These are phyloP conservation scores for Apostichopus californicus DNA, from an alignment of 35 echinoderm and acorn worm species.

Conservation along the genomic window DNA sequence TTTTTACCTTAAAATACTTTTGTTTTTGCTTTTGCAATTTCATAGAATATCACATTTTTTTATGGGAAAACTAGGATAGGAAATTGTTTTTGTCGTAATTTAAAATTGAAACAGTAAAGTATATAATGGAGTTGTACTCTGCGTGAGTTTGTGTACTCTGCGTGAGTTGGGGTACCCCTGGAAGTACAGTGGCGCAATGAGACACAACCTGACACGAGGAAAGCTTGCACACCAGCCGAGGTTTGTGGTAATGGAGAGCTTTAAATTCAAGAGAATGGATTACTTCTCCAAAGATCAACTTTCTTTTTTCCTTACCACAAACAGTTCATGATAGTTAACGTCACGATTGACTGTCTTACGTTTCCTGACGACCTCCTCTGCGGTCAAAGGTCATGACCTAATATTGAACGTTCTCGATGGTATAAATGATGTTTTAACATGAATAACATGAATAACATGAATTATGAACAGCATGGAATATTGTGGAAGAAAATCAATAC, in stretches of 20 bases:
- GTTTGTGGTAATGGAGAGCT: no score
- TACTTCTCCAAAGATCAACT: not conserved
- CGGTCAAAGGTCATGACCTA: not conserved
- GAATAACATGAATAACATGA: conserved; percentile 4
- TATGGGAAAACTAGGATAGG: no score
- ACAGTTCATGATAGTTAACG: not conserved
- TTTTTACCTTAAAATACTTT: not conserved
- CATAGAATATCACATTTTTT: not conserved
- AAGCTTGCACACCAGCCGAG: no score
- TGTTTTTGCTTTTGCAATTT: not conserved
- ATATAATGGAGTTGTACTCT: no score
- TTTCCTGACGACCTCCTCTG: not conserved
- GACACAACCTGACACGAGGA: no score
- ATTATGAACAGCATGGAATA: not conserved
- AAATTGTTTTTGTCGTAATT: no score
- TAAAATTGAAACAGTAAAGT: no score
- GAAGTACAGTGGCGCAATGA: not conserved
- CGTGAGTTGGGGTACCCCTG: not conserved
- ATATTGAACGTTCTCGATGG: not conserved
- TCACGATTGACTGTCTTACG: not conserved
- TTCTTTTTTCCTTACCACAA: not conserved
- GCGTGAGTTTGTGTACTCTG: not conserved
- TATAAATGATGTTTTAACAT: not conserved
- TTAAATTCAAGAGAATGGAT: no score
- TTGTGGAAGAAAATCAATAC: no score